These are phyloP conservation scores for Arctia plantaginis DNA, from an alignment of 2,888 invertebrate species.

Conservation along the genomic window DNA sequence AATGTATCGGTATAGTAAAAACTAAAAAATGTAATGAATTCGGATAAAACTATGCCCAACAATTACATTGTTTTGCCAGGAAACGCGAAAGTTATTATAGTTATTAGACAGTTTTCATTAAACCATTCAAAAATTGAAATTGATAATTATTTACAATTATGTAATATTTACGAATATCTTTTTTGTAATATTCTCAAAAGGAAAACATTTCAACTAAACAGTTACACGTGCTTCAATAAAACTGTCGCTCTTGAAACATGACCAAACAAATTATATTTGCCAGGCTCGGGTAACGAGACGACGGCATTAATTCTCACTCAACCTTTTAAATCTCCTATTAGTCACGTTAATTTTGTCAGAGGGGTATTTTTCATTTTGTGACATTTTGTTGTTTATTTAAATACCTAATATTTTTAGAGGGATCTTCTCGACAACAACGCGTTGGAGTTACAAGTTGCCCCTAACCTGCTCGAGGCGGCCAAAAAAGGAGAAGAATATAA, in stretches of 20 bases:
- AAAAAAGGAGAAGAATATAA: no score
- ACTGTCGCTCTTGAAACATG: constrained; percentile 1
- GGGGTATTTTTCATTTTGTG: not conserved
- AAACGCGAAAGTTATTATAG: not conserved
- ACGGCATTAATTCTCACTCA: not conserved
- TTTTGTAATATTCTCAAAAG: no score
- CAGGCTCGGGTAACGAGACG: not conserved
- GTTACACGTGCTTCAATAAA: not conserved
- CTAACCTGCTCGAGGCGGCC: not conserved
- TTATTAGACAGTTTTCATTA: no score
- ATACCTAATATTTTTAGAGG: not conserved
- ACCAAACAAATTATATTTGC: constrained; percentile 1
- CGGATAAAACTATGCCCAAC: not conserved
- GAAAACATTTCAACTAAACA: not conserved
- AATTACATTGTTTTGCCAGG: no score
- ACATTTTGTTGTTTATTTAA: not conserved
- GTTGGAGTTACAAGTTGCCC: not conserved
- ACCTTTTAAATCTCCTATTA: constrained; percentile 5
- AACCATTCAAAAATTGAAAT: no score
- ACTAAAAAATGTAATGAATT: not conserved
- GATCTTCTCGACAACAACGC: not conserved
- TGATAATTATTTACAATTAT: no score
- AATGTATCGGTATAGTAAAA: no score
- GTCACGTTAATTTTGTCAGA: not conserved
- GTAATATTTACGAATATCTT: no score